phyloP scores from a whole-genome alignment of 2,888 invertebrate species.

The Drosophila meridionalis region DNA sequence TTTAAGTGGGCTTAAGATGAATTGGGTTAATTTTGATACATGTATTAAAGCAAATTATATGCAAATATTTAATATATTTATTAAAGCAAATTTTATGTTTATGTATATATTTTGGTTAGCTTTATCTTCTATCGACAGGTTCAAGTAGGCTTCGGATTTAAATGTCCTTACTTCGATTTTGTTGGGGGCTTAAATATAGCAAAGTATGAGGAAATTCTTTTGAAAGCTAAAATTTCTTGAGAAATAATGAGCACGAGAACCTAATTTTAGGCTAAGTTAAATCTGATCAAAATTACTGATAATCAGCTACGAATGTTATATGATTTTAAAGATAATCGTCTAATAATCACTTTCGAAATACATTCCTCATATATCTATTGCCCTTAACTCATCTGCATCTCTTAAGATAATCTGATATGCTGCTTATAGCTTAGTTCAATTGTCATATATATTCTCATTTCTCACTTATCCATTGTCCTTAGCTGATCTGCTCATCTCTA shows the following conservation, averaged over 20 bases:
- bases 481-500: conserved; percentile 38
- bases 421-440: neutral
- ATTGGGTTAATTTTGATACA: neutral
- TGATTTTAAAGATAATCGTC: neutral
- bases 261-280: neutral
- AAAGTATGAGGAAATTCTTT: neutral
- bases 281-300: neutral
- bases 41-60: neutral
- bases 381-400: neutral
- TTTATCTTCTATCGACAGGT: no score
- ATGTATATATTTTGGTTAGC: no score
- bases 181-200: no score
- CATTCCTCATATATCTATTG: neutral
- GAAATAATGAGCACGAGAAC: no score
- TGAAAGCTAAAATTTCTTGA: neutral
- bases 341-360: neutral
- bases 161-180: no score
- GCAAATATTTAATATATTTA: no score
- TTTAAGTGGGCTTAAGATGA: neutral
- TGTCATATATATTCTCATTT: neutral
- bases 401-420: no score
- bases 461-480: neutral
- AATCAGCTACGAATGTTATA: neutral
- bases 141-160: no score
- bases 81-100: no score